A percentile compares a stretch with the other conserved stretches of the same genome.
Evolutionary conservation across 1,140 invertebrate genomes (phyloP).

Genomic region (Trichoplusia ni): DNA sequence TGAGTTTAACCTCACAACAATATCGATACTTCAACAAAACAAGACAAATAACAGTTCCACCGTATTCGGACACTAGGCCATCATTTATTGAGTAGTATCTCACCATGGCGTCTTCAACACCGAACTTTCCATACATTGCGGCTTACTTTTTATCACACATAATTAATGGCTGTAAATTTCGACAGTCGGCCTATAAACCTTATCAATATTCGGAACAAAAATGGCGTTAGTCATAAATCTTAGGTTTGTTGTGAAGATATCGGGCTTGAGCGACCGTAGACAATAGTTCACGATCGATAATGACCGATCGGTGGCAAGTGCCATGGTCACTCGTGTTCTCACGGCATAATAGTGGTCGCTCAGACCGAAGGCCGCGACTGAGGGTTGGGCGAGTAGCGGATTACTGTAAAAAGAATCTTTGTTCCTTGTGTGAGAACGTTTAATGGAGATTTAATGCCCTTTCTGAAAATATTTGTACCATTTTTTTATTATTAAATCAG

Average conservation of each 20-base stretch:
- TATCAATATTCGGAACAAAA: constrained; percentile 13
- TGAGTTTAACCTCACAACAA: too few species aligned
- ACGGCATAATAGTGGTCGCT: constrained; percentile 32
- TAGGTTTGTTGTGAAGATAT: not conserved
- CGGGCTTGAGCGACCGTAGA: constrained; percentile 21
- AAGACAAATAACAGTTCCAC: too few species aligned
- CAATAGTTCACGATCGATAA: constrained; percentile 47
- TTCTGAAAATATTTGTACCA: not conserved
- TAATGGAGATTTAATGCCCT: too few species aligned
- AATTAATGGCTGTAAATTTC: not conserved
- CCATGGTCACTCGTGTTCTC: constrained; percentile 48
- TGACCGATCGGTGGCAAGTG: constrained; percentile 45
- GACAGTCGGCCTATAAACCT: constrained; percentile 5
- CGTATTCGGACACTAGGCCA: not conserved
- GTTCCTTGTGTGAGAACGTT: too few species aligned
- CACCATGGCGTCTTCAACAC: not conserved
- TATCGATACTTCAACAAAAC: too few species aligned
- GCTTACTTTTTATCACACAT: constrained; percentile 4
- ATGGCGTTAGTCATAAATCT: constrained; percentile 15
- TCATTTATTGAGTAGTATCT: not conserved
- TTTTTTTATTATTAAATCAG: not conserved
- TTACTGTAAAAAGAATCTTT: too few species aligned
- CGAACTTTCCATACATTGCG: not conserved
- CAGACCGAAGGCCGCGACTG: not conserved
- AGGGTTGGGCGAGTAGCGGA: constrained; percentile 1